These are phyloP conservation scores for Hetaerina titia DNA, from an alignment of 2,888 invertebrate species.

Conservation along the genomic window DNA sequence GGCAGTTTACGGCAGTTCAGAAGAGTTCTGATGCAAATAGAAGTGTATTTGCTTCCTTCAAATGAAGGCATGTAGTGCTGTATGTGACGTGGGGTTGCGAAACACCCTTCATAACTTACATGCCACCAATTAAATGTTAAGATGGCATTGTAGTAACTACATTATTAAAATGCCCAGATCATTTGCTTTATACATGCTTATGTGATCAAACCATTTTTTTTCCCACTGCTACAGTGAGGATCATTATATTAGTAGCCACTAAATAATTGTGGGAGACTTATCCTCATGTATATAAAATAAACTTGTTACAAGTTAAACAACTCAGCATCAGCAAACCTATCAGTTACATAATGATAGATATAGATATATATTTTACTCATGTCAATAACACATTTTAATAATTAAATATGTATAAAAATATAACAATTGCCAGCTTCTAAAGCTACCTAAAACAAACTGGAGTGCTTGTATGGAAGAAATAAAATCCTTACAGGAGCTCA, in stretches of 20 bases:
- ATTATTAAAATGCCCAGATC: slow-evolving; percentile 34
- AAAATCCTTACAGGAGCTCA: slow-evolving; percentile 3
- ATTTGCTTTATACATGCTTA: slow-evolving; percentile 39
- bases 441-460: slow-evolving; percentile 61
- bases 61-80: slow-evolving; percentile 33
- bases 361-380: slow-evolving; percentile 60
- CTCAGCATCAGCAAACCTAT: slow-evolving; percentile 47
- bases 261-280: slow-evolving; percentile 54
- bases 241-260: slow-evolving; percentile 52
- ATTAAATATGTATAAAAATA: slow-evolving; percentile 67
- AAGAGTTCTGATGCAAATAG: background rate
- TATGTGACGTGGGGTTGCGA: slow-evolving; percentile 32
- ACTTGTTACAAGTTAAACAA: slow-evolving; percentile 43
- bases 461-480: background rate
- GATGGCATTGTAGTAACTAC: slow-evolving; percentile 15
- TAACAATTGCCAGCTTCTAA: slow-evolving; percentile 62
- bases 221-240: slow-evolving; percentile 49
- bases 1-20: slow-evolving; percentile 9
- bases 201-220: slow-evolving; percentile 4
- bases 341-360: slow-evolving; percentile 49
- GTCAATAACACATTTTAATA: slow-evolving; percentile 59
- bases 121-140: background rate
- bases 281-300: slow-evolving; percentile 56
- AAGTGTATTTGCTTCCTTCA: background rate
- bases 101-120: background rate